phyloP scores from a whole-genome alignment of 2,888 invertebrate genomes.

The Salpingus planirostris region DNA sequence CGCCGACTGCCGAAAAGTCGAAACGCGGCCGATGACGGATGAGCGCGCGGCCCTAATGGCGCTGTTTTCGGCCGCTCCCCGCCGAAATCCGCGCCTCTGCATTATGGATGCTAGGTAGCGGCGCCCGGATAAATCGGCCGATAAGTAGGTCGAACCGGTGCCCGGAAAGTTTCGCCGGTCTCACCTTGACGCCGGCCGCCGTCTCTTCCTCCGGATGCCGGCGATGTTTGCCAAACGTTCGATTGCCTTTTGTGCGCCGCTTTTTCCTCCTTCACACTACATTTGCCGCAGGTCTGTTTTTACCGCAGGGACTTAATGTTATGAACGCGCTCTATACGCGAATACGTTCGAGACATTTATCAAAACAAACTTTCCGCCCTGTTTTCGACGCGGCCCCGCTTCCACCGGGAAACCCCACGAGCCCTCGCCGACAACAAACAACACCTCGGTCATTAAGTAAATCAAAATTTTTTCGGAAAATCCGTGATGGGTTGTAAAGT shows the following conservation, averaged over 20 bases:
- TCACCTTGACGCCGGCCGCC: conserved; percentile 6
- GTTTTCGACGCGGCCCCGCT: conserved; percentile 12
- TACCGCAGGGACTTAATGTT: conserved; percentile 9
- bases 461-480: too few species aligned
- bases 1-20: conserved; percentile 11
- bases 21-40: conserved; percentile 3
- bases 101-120: conserved; percentile 25
- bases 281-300: conserved; percentile 15
- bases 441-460: too few species aligned
- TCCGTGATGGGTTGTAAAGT: too few species aligned
- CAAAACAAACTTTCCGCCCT: conserved; percentile 14
- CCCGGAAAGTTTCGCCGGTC: conserved; percentile 25
- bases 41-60: conserved; percentile 8
- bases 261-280: conserved; percentile 10
- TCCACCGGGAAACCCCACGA: too few species aligned
- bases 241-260: conserved; percentile 10
- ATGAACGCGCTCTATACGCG: conserved; percentile 12
- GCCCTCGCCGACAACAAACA: too few species aligned
- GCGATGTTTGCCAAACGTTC: conserved; percentile 13
- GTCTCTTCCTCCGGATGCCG: conserved; percentile 6
- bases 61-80: conserved; percentile 10
- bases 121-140: conserved; percentile 34
- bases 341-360: conserved; percentile 10
- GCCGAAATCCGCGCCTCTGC: conserved; percentile 27
- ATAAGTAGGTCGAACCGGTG: conserved; percentile 31